Evolutionary conservation across 2,888 invertebrate genomes (phyloP), one percentile per base, ranked within the genome.

Genomic region (Digitonthophagus gazella): DNA sequence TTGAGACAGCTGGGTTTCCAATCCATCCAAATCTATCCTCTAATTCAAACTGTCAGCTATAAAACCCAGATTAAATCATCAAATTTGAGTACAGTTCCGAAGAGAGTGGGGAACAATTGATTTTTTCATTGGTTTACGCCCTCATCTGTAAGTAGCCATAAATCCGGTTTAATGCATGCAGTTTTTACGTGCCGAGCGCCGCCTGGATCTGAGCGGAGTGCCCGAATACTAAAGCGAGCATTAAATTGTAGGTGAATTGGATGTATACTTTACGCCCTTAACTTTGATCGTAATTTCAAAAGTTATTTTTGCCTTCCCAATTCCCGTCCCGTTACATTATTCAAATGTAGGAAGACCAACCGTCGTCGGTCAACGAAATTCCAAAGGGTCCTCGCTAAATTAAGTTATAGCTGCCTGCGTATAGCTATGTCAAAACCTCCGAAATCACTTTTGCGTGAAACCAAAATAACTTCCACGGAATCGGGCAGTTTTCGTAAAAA

Each of bases 251-350:
- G 68, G 64, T 56, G 68, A 64, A 68, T 68, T 64, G 64, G 64
- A 56, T 64, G 57, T 68, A 58, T 68, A 68, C 55, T 68, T 68
- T 68, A 68, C 57, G 68, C 64, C 56, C 68, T 64, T 68, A 68
- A 68, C 68, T 68, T 68, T 14, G 68, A 56, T 64, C 68, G 65
- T 68, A 68, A 68, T 64, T 68, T 64, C 64, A 44, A 22, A 57
- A 68, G 64, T 56, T 58, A 64, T 67, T 64, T 67, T 64, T 67
- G 63, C 67, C 16, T 58, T 20, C 57, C 18, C 20, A 18, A n/a
- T n/a, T 19, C 61, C n/a, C 61, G 61, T n/a, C 28, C 28, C 28
- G 28, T 44, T 44, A 44, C 28, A 44, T 44, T 44, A 44, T 44
- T 44, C 28, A 44, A 44, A 44, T 44, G 28, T 6, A 44, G 8